Evolutionary conservation across 1,140 invertebrate genomes (phyloP).

Genomic region (Carcinoscorpius rotundicauda): DNA sequence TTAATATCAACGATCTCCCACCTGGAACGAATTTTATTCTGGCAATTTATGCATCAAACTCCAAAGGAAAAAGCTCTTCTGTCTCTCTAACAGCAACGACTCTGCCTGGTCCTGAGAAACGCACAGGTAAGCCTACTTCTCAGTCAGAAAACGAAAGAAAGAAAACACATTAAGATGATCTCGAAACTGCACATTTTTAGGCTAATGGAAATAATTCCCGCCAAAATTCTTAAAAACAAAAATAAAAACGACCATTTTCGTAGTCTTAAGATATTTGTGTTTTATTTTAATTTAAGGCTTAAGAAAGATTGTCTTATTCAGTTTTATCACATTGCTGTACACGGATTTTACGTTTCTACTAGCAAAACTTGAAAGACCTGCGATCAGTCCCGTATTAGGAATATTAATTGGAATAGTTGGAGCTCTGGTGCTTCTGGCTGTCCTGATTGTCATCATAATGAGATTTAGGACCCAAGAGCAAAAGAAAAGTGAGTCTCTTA

Average conservation of each 20-base stretch:
- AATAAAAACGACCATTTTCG: too few species aligned
- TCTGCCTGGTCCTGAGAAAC: slow-evolving; percentile 17
- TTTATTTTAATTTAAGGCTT: too few species aligned
- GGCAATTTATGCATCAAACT: slow-evolving; percentile 35
- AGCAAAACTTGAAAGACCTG: slow-evolving; percentile 13
- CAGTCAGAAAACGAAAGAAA: neutral
- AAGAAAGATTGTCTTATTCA: too few species aligned
- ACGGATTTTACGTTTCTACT: slow-evolving; percentile 7
- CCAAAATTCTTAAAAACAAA: too few species aligned
- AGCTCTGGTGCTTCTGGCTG: slow-evolving; percentile 16
- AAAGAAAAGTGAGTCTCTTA: slow-evolving; percentile 10
- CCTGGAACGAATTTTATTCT: slow-evolving; percentile 61
- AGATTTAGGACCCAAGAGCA: slow-evolving; percentile 8
- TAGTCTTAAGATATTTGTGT: too few species aligned
- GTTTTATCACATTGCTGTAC: too few species aligned
- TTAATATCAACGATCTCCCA: slow-evolving; percentile 48
- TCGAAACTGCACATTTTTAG: too few species aligned
- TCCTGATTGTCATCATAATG: slow-evolving; percentile 18
- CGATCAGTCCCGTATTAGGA: slow-evolving; percentile 13
- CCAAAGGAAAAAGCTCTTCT: slow-evolving; percentile 21
- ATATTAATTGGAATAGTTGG: slow-evolving; percentile 19
- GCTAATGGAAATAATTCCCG: too few species aligned
- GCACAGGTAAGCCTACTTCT: slow-evolving; percentile 17
- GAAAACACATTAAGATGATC: too few species aligned
- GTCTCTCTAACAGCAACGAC: slow-evolving; percentile 21